These are phyloP conservation scores for Lasiommata megera DNA, from an alignment of 2,888 invertebrate species.

Conservation along the genomic window DNA sequence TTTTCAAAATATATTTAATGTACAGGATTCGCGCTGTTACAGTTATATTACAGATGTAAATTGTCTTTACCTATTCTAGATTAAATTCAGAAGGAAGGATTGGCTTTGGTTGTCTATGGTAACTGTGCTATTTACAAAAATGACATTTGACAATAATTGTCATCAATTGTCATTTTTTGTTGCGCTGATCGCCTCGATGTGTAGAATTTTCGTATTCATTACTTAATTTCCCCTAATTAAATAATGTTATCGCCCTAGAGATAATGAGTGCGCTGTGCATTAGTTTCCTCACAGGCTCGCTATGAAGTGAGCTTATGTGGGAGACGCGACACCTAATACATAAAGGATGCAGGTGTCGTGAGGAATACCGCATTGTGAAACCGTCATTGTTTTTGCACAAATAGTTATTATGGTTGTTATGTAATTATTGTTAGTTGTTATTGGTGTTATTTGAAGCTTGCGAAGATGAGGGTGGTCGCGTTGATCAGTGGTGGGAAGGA, in stretches of 20 bases:
- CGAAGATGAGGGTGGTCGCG: slow-evolving; percentile 92
- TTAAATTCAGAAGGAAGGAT: no score
- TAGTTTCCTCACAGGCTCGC: slow-evolving; percentile 22
- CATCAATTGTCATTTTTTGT: slow-evolving; percentile 1
- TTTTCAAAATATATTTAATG: no score
- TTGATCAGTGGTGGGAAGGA: slow-evolving; percentile 99
- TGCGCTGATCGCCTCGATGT: slow-evolving; percentile 7
- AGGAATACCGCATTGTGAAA: slow-evolving; percentile 54
- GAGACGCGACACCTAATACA: slow-evolving; percentile 8
- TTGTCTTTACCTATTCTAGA: no score
- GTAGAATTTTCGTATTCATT: slow-evolving; percentile 39
- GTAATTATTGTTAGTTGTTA: slow-evolving; percentile 60
- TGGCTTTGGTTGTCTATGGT: background rate
- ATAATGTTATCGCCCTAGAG: slow-evolving; percentile 67
- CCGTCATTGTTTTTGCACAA: slow-evolving; percentile 57
- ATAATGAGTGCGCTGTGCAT: slow-evolving; percentile 30
- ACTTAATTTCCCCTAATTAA: slow-evolving; percentile 49
- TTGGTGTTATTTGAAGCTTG: slow-evolving; percentile 50
- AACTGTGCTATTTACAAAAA: background rate
- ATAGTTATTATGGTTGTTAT: slow-evolving; percentile 66
- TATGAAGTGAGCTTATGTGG: slow-evolving; percentile 21
- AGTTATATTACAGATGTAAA: no score
- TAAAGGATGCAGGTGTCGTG: slow-evolving; percentile 51
- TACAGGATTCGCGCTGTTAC: no score
- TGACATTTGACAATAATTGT: background rate